Evolutionary conservation across 2,888 invertebrate species (phyloP).

Genomic region (Penaeus monodon): DNA sequence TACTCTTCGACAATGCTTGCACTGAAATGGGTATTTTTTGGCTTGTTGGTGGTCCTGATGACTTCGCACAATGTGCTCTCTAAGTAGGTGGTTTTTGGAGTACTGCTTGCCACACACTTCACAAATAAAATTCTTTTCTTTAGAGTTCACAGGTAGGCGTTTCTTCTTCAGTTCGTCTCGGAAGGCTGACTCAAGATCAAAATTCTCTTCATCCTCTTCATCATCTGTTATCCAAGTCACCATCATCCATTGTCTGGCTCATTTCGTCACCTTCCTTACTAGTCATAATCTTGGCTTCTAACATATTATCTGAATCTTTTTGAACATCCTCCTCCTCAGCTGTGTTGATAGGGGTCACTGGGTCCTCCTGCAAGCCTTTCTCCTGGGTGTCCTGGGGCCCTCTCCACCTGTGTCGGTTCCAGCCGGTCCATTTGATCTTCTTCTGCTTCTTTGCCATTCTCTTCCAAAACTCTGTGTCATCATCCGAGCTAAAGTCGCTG

Average conservation of each 20-base stretch:
- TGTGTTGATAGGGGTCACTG: neutral
- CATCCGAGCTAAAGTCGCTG: slow-evolving; percentile 42
- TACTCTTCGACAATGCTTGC: slow-evolving; percentile 37
- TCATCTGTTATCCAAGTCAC: slow-evolving; percentile 53
- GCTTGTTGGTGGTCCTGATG: slow-evolving; percentile 46
- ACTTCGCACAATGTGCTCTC: slow-evolving; percentile 41
- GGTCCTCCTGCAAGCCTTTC: neutral
- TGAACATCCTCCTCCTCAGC: neutral
- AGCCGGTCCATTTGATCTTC: neutral
- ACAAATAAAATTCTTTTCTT: slow-evolving; percentile 49
- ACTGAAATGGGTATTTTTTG: slow-evolving; percentile 35
- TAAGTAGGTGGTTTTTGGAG: slow-evolving; percentile 33
- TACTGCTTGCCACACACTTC: slow-evolving; percentile 41
- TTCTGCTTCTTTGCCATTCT: slow-evolving; percentile 20
- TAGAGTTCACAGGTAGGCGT: slow-evolving; percentile 29
- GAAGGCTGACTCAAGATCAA: slow-evolving; percentile 40
- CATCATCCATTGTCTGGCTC: neutral
- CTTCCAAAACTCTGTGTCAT: slow-evolving; percentile 44
- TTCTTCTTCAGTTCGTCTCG: slow-evolving; percentile 32
- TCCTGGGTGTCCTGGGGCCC: no score
- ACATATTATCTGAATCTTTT: neutral
- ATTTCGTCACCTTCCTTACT: neutral
- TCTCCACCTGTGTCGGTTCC: no score
- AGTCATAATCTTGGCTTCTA: neutral
- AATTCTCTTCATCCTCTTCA: slow-evolving; percentile 42